phyloP scores from a whole-genome alignment of 2,797 vertebrate species.

The Pogoniulus pusillus region DNA sequence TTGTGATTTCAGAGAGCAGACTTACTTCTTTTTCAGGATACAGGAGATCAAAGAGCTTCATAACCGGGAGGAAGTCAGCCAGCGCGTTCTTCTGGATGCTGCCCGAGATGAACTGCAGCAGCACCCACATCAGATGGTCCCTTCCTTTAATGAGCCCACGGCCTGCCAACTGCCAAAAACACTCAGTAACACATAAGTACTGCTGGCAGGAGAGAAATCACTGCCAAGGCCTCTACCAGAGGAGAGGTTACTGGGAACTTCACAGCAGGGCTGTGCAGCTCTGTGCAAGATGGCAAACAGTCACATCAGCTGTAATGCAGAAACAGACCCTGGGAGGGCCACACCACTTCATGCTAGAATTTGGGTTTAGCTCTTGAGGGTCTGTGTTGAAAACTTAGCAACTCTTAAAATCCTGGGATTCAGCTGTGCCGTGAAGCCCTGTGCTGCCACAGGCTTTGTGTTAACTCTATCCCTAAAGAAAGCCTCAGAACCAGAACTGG shows the following conservation, averaged over 20 bases:
- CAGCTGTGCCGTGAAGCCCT: background rate
- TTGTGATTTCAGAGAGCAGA: background rate
- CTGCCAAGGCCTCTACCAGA: background rate
- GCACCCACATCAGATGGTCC: slow-evolving; percentile 99
- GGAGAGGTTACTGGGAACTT: background rate
- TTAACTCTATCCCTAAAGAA: background rate
- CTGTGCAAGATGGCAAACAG: background rate
- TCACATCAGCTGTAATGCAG: background rate
- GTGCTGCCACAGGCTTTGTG: background rate
- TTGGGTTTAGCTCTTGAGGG: background rate
- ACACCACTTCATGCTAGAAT: background rate
- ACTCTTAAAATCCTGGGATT: background rate
- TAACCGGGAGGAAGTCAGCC: slow-evolving; percentile 96
- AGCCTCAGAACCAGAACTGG: background rate
- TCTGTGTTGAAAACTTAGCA: background rate
- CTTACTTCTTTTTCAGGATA: slow-evolving; percentile 98
- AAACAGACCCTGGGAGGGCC: background rate
- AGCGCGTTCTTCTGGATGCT: slow-evolving; percentile 98
- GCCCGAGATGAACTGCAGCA: slow-evolving; percentile 98
- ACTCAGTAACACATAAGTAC: slow-evolving; percentile 37
- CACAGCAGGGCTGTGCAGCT: background rate
- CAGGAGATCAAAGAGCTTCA: slow-evolving; percentile 99
- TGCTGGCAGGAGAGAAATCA: background rate
- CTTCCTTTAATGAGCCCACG: slow-evolving; percentile 96
- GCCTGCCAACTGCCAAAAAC: slow-evolving; percentile 88